Evolutionary conservation across 2,113 vertebrate genomes (phyloP).

Genomic region (Pseudopodoces humilis): DNA sequence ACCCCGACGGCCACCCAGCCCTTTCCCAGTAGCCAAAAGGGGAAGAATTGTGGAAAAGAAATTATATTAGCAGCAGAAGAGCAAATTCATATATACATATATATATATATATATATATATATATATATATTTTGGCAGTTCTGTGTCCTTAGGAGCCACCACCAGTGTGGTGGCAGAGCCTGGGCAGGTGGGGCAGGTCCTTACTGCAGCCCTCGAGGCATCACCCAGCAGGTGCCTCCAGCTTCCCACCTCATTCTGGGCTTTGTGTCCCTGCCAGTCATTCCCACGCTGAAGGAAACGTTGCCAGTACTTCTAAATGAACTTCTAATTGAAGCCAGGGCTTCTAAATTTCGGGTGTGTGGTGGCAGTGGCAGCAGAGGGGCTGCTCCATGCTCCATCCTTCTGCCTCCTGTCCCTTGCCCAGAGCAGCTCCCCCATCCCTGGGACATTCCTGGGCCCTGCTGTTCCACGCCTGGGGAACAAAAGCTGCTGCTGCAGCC

Average conservation of each 20-base stretch:
- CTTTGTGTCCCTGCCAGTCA: not conserved
- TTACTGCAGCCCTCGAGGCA: not conserved
- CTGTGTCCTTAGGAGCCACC: not conserved
- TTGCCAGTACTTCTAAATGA: not conserved
- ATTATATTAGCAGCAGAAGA: not conserved
- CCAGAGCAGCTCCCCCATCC: not conserved
- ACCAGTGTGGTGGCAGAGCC: not conserved
- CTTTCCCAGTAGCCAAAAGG: accelerated
- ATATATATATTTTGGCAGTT: not conserved
- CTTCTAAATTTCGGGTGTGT: not conserved
- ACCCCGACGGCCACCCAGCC: accelerated
- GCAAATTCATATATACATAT: accelerated
- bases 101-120: too few relatives aligned
- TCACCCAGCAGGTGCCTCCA: not conserved
- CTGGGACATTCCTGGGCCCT: not conserved
- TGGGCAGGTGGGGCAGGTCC: not conserved
- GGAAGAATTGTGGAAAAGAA: accelerated
- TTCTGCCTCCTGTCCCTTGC: not conserved
- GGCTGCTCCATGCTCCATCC: not conserved
- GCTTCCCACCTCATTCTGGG: not conserved
- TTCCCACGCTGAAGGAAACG: not conserved
- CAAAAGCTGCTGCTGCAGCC: not conserved
- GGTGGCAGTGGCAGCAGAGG: not conserved
- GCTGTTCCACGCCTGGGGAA: not conserved
- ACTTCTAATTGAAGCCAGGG: not conserved